Base-by-base conservation (phyloP, 92 coral and sea anemone species). In the Epizoanthus rinbou region DNA sequence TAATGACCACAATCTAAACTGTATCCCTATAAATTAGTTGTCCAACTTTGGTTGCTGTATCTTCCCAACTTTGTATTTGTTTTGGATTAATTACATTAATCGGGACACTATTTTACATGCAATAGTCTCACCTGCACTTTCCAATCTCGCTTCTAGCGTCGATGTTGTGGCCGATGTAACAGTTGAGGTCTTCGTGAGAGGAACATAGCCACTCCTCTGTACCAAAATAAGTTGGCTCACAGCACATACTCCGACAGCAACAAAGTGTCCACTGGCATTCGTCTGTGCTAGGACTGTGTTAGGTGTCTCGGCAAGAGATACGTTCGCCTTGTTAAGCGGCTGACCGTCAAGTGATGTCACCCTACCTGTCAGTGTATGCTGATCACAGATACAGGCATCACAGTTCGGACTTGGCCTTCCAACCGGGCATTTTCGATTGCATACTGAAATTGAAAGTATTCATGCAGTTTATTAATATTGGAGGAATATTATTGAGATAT, bases 301-400 rank as follows among this genome's bases (percentile, higher is more conserved):
- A 0, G 90, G 90, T 31, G 85, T 72, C 54, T 82, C 87, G 21
- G 90, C 75, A 9, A 87, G 78, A 18, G 90, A 84, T 3, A 87
- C 58, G 17, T 52, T 87, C 3, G 87, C 90, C 57, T 72, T 43
- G 15, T 75, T 62, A 21, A 87, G 73, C 65, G 80, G 83, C 17
- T 66, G 52, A 5, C 74, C 87, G 11, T 67, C 82, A 16, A 19
- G n/a, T 56, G 80, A 57, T 43, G 52, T 53, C 13, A 86, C 86
- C 39, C 71, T 71, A 0, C 90, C 90, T 13, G 53, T 74, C 58
- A 87, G 21, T 21, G 71, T 67, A 35, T 75, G 52, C 41, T 84
- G 41, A 16, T 79, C 76, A 39, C 87, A 84, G 5, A 60, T 31
- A 14, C 87, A 84, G 21, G 87, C 87, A 63, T 84, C 87, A 52